phyloP scores from a whole-genome alignment of 1,140 invertebrate species.

The Drosophila obscura region DNA sequence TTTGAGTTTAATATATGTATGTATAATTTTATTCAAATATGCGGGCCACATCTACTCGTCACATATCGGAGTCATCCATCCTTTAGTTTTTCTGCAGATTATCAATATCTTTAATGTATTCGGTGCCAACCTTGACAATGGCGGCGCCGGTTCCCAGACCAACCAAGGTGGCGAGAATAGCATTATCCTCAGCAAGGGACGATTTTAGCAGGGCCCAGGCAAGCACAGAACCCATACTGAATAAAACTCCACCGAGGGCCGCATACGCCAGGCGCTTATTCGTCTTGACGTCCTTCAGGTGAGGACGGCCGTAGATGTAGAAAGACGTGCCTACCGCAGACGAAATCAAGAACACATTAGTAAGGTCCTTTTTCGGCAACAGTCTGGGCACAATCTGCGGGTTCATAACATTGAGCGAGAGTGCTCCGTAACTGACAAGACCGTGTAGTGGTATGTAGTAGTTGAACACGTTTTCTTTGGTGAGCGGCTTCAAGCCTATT shows the following conservation, averaged over 20 bases:
- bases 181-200: conserved; percentile 87
- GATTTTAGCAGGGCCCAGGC: conserved; percentile 89
- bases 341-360: conserved; percentile 86
- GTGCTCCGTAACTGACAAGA: conserved; percentile 86
- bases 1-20: conserved; percentile 8
- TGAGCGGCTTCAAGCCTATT: conserved; percentile 86
- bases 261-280: conserved; percentile 86
- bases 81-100: conserved; percentile 61
- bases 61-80: not conserved
- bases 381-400: conserved; percentile 86
- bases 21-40: conserved; percentile 35
- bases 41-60: conserved; percentile 12
- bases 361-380: conserved; percentile 75
- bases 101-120: conserved; percentile 84
- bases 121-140: conserved; percentile 86
- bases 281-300: conserved; percentile 83
- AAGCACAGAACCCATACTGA: conserved; percentile 90
- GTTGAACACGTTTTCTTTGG: conserved; percentile 86
- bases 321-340: conserved; percentile 87
- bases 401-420: conserved; percentile 89
- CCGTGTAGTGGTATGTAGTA: conserved; percentile 87
- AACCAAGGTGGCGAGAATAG: conserved; percentile 85
- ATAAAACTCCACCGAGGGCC: conserved; percentile 87
- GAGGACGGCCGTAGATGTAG: conserved; percentile 87
- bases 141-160: conserved; percentile 87